Conservation (phyloP, 2,797 vertebrate genomes). For the Malurus leucopterus region DNA sequence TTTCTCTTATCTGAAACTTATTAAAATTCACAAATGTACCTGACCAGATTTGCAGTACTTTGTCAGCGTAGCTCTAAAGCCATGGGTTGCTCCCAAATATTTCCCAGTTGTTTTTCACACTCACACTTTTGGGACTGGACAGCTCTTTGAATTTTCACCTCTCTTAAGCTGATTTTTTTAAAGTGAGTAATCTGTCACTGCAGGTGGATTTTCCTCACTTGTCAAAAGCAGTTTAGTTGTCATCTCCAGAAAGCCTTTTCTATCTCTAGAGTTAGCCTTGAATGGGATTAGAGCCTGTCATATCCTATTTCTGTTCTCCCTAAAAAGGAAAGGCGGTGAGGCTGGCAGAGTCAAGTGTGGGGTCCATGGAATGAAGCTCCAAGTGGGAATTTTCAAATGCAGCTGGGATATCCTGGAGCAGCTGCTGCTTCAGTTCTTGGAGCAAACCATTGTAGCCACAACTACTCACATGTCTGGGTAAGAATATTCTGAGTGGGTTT, state of each 20-base stretch:
- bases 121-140: neutral
- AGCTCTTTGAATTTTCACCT: neutral
- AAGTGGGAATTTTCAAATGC: neutral
- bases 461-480: neutral
- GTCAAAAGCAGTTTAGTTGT: neutral
- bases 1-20: neutral
- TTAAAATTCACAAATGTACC: neutral
- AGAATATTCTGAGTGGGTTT: neutral
- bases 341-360: neutral
- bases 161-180: neutral
- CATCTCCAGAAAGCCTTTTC: neutral
- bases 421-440: neutral
- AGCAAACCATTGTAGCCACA: neutral
- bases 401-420: neutral
- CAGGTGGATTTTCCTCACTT: neutral
- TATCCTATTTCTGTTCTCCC: neutral
- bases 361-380: neutral
- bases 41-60: neutral
- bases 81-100: neutral
- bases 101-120: neutral
- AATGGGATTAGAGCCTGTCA: neutral
- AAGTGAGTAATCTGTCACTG: neutral
- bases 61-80: neutral
- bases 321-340: neutral
- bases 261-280: neutral